A percentile compares a stretch with the other conserved stretches of the same genome.
These are phyloP conservation scores for Stomatorhinus ivindoensis DNA, from an alignment of 2,113 vertebrate genomes.

Conservation along the genomic window DNA sequence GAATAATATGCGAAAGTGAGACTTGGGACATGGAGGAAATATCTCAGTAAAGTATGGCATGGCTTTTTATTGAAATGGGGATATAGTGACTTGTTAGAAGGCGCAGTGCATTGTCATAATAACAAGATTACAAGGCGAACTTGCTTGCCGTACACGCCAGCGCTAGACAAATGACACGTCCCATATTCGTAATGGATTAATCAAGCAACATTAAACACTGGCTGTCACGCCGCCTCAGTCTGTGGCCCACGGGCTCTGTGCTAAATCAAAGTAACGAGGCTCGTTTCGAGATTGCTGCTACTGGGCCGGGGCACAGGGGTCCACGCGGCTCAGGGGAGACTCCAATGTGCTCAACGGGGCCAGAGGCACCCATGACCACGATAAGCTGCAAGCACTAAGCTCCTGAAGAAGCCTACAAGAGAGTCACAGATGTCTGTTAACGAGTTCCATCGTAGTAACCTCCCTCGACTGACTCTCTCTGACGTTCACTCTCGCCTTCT, in stretches of 20 bases:
- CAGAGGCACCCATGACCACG: not conserved
- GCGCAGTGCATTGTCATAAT: constrained; percentile 23
- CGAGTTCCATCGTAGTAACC: not conserved
- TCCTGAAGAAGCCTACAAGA: not conserved
- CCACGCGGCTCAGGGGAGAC: not conserved
- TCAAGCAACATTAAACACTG: constrained; percentile 29
- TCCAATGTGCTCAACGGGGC: no score
- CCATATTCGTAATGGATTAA: constrained; percentile 30
- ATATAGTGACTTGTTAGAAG: not conserved
- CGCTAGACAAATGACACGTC: constrained; percentile 24
- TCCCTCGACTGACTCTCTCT: no score
- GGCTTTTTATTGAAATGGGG: not conserved
- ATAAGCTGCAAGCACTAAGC: not conserved
- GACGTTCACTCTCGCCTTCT: not conserved
- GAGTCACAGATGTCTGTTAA: not conserved
- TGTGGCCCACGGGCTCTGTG: not conserved
- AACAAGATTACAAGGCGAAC: constrained; percentile 22
- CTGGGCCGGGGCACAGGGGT: not conserved
- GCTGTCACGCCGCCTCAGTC: constrained; percentile 16
- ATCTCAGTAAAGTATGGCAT: not conserved
- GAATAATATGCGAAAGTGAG: not conserved
- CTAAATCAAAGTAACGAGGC: constrained; percentile 38
- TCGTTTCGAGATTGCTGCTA: constrained; percentile 27
- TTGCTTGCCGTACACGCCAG: constrained; percentile 20
- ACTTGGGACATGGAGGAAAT: not conserved